These are phyloP conservation scores for Anguilla megastoma DNA, from an alignment of 2,797 vertebrate species.

Conservation along the genomic window DNA sequence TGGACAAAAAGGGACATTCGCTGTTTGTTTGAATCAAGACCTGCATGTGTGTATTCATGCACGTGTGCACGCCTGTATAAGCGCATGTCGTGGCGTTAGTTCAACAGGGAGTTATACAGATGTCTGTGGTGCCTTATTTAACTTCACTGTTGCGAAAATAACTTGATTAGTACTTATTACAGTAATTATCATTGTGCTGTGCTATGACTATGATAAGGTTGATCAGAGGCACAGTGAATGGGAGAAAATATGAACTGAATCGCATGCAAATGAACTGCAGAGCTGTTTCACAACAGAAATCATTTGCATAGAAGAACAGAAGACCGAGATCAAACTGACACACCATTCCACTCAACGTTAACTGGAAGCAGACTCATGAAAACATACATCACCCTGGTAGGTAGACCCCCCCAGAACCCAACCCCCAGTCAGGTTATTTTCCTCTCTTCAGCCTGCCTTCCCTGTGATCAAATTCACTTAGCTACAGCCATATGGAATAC, in stretches of 20 bases:
- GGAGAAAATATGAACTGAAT: constrained; percentile 15
- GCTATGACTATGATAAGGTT: not conserved
- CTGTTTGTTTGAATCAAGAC: not conserved
- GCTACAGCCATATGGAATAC: constrained; percentile 27
- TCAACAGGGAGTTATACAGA: constrained; percentile 36
- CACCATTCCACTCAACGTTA: not conserved
- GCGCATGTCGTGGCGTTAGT: constrained; percentile 17
- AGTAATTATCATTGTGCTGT: constrained; percentile 42
- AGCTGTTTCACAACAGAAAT: not conserved
- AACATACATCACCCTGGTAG: constrained; percentile 12
- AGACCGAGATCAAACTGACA: not conserved
- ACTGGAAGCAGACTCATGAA: constrained; percentile 23
- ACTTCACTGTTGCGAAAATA: no score
- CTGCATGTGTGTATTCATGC: not conserved
- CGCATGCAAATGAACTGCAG: not conserved
- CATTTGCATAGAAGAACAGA: not conserved
- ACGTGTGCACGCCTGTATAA: not conserved
- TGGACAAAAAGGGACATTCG: not conserved
- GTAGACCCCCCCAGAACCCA: not conserved
- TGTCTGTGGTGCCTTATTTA: constrained; percentile 37
- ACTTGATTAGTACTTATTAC: constrained; percentile 50
- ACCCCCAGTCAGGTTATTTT: constrained; percentile 7
- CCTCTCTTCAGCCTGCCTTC: constrained; percentile 3
- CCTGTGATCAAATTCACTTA: constrained; percentile 17
- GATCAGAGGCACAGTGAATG: not conserved